Evolutionary conservation across 2,113 vertebrate genomes (phyloP), one percentile per base, ranked within the genome.

Genomic region (Platichthys flesus): DNA sequence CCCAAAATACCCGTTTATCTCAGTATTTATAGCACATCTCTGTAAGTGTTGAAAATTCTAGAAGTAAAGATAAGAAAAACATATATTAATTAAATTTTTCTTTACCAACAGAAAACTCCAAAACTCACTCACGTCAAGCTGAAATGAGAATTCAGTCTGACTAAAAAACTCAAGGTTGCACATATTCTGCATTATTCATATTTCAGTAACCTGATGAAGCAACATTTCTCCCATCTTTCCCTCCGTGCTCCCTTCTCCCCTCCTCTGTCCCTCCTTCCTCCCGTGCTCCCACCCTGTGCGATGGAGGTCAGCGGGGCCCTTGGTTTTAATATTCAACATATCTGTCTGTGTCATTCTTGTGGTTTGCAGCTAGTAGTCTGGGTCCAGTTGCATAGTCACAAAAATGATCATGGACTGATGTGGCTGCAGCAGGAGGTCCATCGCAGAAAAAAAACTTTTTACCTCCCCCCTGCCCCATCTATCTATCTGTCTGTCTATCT

Each of bases 321-420:
- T 90, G 83, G 88, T n/a, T 89, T 88, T 90, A 62, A 69, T 67
- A 71, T 60, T 70, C 2, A 74, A 93, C 94, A 93, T 92, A 89
- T 94, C 95, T 94, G 94, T 95, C 95, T 93, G 94, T 93, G 95
- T 96, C 95, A 96, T 97, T 97, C 96, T 97, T 96, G 96, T 96
- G 95, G 96, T 97, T 93, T 96, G 96, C 95, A 96, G 96, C 96
- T 97, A 95, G 95, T 96, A 93, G 93, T 96, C 95, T 96, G 94
- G 91, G 88, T 97, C 95, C 95, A 97, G 95, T 96, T 97, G 96
- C 95, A 97, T 96, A 96, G 95, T 96, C 96, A 97, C 96, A 96
- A 97, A 96, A 96, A 95, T 97, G 96, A 96, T 95, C 96, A 95
- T 94, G 95, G 96, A 95, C 95, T 93, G 95, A 92, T 94, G 95